Percentiles rank a stretch among this genome's conserved stretches.
phyloP scores from a whole-genome alignment of 2,113 vertebrate genomes.

The Poicephalus meyeri region DNA sequence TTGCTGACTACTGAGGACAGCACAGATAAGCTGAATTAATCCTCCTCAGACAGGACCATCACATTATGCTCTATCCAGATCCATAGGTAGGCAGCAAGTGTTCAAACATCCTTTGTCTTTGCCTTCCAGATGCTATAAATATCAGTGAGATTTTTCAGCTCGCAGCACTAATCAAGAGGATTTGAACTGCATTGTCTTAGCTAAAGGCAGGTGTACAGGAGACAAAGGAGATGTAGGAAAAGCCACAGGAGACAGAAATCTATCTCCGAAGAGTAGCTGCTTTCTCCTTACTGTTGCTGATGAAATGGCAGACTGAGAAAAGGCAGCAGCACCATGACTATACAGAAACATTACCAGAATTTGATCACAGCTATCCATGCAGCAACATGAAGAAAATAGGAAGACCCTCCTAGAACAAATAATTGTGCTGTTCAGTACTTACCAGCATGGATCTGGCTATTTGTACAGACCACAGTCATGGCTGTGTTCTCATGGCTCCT shows the following conservation, averaged over 20 bases:
- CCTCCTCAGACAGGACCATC: not conserved
- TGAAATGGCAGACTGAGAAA: not conserved
- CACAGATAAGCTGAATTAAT: not conserved
- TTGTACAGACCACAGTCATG: not conserved
- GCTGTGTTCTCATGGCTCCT: not conserved
- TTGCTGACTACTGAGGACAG: not conserved
- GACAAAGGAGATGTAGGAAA: not conserved
- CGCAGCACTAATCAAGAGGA: not conserved
- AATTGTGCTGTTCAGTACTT: not conserved
- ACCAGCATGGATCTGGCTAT: conserved; percentile 25
- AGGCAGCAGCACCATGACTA: not conserved
- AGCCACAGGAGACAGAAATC: not conserved
- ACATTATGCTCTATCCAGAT: not conserved
- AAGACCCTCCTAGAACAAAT: not conserved
- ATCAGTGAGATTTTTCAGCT: not conserved
- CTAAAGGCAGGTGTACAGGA: not conserved
- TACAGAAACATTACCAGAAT: not conserved
- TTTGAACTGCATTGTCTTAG: not conserved
- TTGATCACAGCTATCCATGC: not conserved
- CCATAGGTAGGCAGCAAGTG: not conserved
- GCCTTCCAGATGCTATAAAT: not conserved
- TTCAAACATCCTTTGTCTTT: not conserved
- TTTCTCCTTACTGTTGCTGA: not conserved
- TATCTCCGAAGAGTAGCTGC: not conserved
- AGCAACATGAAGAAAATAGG: not conserved